phyloP scores from a whole-genome alignment of 2,113 vertebrate species.

The Phodopus roborovskii region DNA sequence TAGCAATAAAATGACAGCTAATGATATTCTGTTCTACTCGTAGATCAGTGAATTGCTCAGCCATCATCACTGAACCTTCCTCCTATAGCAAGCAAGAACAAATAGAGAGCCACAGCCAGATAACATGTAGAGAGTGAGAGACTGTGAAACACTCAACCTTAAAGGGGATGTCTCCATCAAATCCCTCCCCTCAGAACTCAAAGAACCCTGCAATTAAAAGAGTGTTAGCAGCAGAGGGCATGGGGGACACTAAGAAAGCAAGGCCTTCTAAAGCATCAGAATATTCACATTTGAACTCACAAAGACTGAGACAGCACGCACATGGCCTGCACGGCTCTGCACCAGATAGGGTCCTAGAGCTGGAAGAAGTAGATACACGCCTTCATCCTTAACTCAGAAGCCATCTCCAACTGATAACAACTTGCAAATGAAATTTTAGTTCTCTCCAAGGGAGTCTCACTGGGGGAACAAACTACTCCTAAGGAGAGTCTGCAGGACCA shows the following conservation, averaged over 20 bases:
- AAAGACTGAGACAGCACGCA: not conserved
- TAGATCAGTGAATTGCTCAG: not conserved
- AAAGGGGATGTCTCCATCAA: not conserved
- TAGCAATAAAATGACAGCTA: not conserved
- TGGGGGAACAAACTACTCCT: not conserved
- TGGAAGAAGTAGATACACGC: not conserved
- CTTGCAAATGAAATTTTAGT: not conserved
- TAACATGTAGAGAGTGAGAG: not conserved
- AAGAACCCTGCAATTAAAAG: not conserved
- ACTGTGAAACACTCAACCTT: not conserved
- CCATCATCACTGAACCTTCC: not conserved
- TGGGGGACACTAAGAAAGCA: not conserved
- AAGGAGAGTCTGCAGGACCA: not conserved
- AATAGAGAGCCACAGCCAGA: not conserved
- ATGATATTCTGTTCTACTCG: not conserved
- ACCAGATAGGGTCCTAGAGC: not conserved
- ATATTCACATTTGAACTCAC: not conserved
- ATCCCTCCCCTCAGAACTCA: not conserved
- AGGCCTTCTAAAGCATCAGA: not conserved
- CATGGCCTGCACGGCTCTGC: no score
- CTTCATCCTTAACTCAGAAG: not conserved
- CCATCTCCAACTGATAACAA: not conserved
- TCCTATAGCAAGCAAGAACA: not conserved
- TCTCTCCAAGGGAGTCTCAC: not conserved
- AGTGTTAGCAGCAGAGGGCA: not conserved